Evolutionary conservation across 2,113 vertebrate genomes (phyloP).

Genomic region (Campylomormyrus tamandua): DNA sequence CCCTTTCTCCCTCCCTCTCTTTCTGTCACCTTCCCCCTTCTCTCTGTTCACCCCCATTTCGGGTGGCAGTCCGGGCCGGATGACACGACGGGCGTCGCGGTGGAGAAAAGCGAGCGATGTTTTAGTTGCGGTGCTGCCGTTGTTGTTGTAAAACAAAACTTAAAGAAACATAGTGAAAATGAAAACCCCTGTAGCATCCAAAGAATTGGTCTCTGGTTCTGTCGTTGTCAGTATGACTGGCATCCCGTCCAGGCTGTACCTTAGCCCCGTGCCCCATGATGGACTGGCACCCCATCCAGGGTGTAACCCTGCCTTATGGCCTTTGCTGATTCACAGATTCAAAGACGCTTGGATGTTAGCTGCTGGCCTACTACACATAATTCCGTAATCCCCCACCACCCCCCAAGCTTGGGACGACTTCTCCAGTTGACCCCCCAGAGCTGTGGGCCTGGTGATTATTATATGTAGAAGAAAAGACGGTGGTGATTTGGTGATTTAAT

Average conservation of each 20-base stretch:
- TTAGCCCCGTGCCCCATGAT: too few relatives aligned
- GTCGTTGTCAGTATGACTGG: not conserved
- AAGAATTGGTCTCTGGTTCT: not conserved
- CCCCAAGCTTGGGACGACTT: not conserved
- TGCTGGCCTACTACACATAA: not conserved
- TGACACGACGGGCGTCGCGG: not conserved
- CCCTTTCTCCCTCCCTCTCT: not conserved
- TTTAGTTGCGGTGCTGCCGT: not conserved
- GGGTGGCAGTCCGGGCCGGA: not conserved
- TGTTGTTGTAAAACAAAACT: not conserved
- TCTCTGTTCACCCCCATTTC: not conserved
- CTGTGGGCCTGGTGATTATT: not conserved
- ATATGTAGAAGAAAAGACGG: not conserved
- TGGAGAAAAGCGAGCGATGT: not conserved
- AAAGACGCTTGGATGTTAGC: not conserved
- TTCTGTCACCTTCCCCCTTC: not conserved
- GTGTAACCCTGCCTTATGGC: not conserved
- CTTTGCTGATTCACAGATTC: not conserved
- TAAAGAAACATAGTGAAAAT: not conserved
- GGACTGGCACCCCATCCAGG: too few relatives aligned
- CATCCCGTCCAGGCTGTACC: not conserved
- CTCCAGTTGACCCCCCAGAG: not conserved
- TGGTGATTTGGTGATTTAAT: not conserved
- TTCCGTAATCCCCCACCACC: not conserved
- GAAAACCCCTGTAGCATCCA: not conserved